Conservation (phyloP, 2,797 vertebrate species). For the Lemur catta region DNA sequence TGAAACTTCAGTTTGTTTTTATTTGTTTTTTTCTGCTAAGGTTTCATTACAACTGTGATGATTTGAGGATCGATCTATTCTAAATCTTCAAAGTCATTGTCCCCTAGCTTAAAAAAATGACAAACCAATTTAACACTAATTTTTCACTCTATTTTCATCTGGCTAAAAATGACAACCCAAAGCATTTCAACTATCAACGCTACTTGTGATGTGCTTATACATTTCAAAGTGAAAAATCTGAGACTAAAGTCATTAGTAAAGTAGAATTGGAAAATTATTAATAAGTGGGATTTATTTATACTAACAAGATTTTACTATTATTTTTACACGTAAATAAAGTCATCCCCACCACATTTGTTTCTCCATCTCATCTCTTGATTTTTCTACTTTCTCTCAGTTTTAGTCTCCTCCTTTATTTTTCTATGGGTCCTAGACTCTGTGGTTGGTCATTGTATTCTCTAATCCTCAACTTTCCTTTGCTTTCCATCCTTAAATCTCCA, state of each 20-base stretch:
- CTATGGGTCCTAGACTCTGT: neutral
- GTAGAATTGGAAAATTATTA: neutral
- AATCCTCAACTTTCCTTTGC: neutral
- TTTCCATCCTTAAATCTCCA: neutral
- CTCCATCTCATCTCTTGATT: neutral
- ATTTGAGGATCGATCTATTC: neutral
- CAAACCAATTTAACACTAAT: neutral
- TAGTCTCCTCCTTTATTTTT: neutral
- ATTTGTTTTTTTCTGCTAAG: neutral
- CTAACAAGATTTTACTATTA: neutral
- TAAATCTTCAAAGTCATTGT: neutral
- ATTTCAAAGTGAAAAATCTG: constrained; percentile 9
- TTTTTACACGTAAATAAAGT: neutral
- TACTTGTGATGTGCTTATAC: neutral
- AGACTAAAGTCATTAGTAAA: neutral
- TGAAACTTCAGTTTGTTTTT: constrained; percentile 12
- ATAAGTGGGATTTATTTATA: neutral
- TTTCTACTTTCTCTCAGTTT: neutral
- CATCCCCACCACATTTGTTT: neutral
- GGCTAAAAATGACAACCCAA: neutral
- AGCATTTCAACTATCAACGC: neutral
- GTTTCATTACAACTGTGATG: neutral
- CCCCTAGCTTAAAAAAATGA: neutral
- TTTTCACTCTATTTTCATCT: neutral
- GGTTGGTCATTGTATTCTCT: neutral